Evolutionary conservation across 1,140 invertebrate species (phyloP).

Genomic region (Ectropis grisescens): DNA sequence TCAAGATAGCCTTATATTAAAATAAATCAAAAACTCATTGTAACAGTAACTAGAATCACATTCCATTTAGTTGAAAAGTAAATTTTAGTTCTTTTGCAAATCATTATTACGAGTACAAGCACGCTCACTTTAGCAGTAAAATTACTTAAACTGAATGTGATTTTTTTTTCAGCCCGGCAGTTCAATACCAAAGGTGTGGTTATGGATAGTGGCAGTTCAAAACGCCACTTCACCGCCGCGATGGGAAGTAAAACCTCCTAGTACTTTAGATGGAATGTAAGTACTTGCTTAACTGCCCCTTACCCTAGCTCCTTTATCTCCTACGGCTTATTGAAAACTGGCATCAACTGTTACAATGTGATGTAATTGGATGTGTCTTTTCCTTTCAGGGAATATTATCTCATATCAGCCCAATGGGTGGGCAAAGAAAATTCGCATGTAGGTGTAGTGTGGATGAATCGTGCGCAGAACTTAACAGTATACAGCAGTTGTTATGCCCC

Average conservation of each 20-base stretch:
- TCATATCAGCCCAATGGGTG: slow-evolving; percentile 92
- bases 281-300: slow-evolving; percentile 46
- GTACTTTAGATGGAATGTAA: slow-evolving; percentile 79
- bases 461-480: slow-evolving; percentile 89
- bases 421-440: slow-evolving; percentile 80
- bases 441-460: slow-evolving; percentile 90
- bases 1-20: too few species aligned
- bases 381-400: slow-evolving; percentile 87
- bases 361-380: too few species aligned
- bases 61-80: too few species aligned
- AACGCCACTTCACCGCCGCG: slow-evolving; percentile 74
- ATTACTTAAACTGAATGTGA: too few species aligned
- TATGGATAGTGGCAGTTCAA: slow-evolving; percentile 85
- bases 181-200: slow-evolving; percentile 83
- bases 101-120: too few species aligned
- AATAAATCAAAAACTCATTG: too few species aligned
- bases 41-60: too few species aligned
- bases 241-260: slow-evolving; percentile 78
- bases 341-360: too few species aligned
- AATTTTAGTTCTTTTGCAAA: too few species aligned
- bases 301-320: too few species aligned
- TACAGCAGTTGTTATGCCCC: slow-evolving; percentile 83
- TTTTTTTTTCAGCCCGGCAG: slow-evolving; percentile 83
- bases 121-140: too few species aligned
- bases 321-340: too few species aligned